Evolutionary conservation across 2,888 invertebrate species (phyloP).

Genomic region (Tiliacea citrago): DNA sequence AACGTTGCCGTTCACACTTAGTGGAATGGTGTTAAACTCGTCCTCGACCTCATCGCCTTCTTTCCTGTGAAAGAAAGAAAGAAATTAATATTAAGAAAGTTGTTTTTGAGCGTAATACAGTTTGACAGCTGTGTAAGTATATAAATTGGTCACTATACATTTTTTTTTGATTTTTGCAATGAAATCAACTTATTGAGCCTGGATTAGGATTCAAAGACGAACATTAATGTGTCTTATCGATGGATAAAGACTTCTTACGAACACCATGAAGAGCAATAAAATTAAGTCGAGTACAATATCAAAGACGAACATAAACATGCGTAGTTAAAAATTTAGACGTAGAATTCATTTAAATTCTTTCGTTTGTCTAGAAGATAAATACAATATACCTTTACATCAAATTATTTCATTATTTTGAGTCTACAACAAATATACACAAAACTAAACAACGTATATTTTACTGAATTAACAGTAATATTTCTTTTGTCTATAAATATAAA

Average conservation of each 20-base stretch:
- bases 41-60: conserved; percentile 87
- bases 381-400: conserved; percentile 3
- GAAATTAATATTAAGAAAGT: background rate
- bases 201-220: background rate
- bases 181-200: background rate
- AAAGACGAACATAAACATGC: background rate
- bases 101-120: background rate
- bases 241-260: background rate
- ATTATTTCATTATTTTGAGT: background rate
- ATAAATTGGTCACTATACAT: too few relatives aligned
- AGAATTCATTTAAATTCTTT: background rate
- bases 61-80: conserved; percentile 79
- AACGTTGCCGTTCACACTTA: conserved; percentile 84
- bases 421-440: conserved; percentile 4
- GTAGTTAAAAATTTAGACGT: background rate
- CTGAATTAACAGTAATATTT: background rate
- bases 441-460: background rate
- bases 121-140: background rate
- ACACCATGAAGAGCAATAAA: background rate
- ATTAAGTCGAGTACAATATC: background rate
- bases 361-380: conserved; percentile 9
- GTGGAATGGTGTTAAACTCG: conserved; percentile 89
- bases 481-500: background rate
- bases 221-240: background rate
- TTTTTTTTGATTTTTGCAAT: background rate